A percentile compares a stretch with the other conserved stretches of the same genome.
These are phyloP conservation scores for Aratinga solstitialis DNA, from an alignment of 2,797 vertebrate species.

Conservation along the genomic window DNA sequence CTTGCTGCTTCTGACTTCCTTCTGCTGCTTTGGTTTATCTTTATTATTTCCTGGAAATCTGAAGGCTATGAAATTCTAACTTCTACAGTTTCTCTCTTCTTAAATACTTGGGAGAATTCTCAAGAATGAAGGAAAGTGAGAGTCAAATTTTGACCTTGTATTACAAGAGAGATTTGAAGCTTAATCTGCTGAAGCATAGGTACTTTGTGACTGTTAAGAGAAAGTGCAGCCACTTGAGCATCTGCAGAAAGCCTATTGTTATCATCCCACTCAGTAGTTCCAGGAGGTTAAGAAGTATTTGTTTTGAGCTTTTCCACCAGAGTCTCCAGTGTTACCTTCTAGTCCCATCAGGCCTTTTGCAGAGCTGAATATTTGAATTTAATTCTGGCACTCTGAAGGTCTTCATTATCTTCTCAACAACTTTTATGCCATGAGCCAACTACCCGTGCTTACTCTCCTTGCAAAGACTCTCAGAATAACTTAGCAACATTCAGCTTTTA, in stretches of 20 bases:
- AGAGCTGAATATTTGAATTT: background rate
- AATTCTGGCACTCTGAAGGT: background rate
- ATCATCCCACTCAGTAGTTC: background rate
- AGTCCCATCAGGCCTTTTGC: background rate
- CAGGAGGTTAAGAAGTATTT: background rate
- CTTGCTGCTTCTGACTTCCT: background rate
- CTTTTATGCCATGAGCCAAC: background rate
- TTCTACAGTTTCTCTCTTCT: background rate
- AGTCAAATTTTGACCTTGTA: background rate
- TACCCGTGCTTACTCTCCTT: background rate
- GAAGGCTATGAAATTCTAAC: background rate
- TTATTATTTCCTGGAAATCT: background rate
- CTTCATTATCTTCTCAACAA: background rate
- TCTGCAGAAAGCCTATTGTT: background rate
- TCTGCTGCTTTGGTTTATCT: background rate
- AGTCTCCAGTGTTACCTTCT: background rate
- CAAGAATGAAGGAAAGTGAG: background rate
- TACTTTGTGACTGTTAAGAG: background rate
- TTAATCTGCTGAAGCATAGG: background rate
- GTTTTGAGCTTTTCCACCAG: background rate
- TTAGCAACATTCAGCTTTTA: background rate
- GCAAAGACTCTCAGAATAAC: background rate
- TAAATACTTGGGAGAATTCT: background rate
- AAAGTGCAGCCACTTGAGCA: background rate
- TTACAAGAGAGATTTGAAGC: background rate